Percentiles rank a stretch among this genome's conserved stretches.
Evolutionary conservation across 2,888 invertebrate genomes (phyloP).

Genomic region (Uloborus plumipes): DNA sequence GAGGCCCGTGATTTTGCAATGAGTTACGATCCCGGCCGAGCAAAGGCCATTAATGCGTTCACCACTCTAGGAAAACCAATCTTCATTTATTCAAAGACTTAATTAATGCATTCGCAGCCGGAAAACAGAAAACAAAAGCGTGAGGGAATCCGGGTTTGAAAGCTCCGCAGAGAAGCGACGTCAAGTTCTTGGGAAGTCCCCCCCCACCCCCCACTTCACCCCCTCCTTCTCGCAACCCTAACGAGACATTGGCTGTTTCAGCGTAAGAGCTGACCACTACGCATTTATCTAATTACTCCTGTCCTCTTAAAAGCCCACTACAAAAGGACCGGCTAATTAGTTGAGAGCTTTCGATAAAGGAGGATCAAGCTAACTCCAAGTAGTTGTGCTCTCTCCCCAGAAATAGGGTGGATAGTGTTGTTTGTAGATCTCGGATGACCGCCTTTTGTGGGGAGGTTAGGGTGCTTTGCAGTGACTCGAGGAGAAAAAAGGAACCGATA

Average conservation of each 20-base stretch:
- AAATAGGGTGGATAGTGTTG: constrained; percentile 10
- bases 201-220: no score
- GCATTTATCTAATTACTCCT: constrained; percentile 35
- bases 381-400: background rate
- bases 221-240: no score
- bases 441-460: background rate
- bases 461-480: background rate
- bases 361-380: background rate
- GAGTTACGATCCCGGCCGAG: no score
- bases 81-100: constrained; percentile 7
- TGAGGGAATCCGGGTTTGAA: background rate
- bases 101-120: constrained; percentile 29
- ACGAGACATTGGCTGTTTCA: background rate
- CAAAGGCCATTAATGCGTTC: no score
- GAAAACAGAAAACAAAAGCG: constrained; percentile 20
- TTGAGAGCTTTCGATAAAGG: constrained; percentile 25
- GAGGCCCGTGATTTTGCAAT: no score
- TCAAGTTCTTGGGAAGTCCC: no score
- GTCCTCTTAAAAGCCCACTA: constrained; percentile 22
- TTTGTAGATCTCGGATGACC: constrained; percentile 10
- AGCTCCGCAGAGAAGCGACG: background rate
- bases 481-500: no score
- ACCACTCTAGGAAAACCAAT: no score
- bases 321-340: constrained; percentile 47
- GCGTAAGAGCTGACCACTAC: constrained; percentile 31